Conservation (phyloP, 2,888 invertebrate genomes). For the Incurvaria masculella region DNA sequence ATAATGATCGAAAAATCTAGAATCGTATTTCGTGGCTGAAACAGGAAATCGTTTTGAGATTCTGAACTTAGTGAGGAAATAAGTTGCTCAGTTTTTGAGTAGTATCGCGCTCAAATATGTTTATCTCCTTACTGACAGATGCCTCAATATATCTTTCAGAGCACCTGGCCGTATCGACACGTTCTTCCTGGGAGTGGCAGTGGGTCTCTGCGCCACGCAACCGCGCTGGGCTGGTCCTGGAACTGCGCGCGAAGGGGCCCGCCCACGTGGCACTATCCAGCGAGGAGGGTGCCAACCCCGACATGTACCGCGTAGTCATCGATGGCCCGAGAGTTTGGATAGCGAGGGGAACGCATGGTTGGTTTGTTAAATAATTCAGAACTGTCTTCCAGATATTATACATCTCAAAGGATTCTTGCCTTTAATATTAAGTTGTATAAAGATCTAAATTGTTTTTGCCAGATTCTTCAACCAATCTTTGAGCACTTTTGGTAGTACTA, state of each 20-base stretch:
- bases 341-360: constrained; percentile 64
- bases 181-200: constrained; percentile 62
- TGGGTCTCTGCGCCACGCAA: constrained; percentile 64
- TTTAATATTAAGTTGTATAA: background rate
- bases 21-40: no score
- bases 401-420: background rate
- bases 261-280: constrained; percentile 60
- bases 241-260: constrained; percentile 53
- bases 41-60: no score
- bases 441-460: no score
- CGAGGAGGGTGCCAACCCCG: constrained; percentile 51
- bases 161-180: constrained; percentile 60
- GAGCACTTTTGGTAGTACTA: no score
- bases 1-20: no score
- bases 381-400: background rate
- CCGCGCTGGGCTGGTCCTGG: constrained; percentile 60
- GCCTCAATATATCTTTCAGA: constrained; percentile 49
- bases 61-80: no score
- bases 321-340: constrained; percentile 62
- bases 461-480: no score
- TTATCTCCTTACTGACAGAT: no score
- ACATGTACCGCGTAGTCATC: constrained; percentile 63
- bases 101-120: no score
- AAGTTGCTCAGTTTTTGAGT: no score
- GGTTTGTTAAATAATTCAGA: constrained; percentile 13